phyloP scores from a whole-genome alignment of 1,140 invertebrate genomes.

The Hormaphis cornu region DNA sequence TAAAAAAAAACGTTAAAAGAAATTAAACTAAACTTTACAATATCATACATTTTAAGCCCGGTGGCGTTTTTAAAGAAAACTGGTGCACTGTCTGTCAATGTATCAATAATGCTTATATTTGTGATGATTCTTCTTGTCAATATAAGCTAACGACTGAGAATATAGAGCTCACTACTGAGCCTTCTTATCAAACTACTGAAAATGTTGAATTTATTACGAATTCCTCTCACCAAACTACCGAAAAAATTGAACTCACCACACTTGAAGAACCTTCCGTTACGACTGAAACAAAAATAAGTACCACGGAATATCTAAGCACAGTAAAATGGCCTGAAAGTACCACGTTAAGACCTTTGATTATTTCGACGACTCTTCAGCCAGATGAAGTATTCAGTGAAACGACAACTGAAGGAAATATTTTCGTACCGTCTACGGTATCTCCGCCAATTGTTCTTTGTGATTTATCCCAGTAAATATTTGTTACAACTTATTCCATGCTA shows the following conservation, averaged over 20 bases:
- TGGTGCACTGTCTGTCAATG: conserved; percentile 65
- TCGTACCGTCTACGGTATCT: not conserved
- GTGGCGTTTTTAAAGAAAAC: conserved; percentile 47
- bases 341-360: not conserved
- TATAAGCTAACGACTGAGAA: conserved; percentile 7
- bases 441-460: not conserved
- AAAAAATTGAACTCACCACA: not conserved
- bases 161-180: conserved; percentile 6
- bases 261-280: not conserved
- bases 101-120: conserved; percentile 60
- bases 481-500: not conserved
- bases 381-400: not conserved
- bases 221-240: no score
- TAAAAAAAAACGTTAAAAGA: conserved; percentile 13
- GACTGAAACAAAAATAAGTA: not conserved
- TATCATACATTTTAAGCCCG: conserved; percentile 45
- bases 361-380: not conserved
- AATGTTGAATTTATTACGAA: conserved; percentile 27
- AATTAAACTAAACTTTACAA: conserved; percentile 33
- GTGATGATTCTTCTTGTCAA: conserved; percentile 48
- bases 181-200: not conserved
- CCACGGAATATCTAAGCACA: not conserved
- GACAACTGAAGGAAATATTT: not conserved
- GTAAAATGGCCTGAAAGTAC: not conserved
- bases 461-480: not conserved